These are phyloP conservation scores for Folsomia manolachei DNA, from an alignment of 2,888 invertebrate genomes.

Conservation along the genomic window DNA sequence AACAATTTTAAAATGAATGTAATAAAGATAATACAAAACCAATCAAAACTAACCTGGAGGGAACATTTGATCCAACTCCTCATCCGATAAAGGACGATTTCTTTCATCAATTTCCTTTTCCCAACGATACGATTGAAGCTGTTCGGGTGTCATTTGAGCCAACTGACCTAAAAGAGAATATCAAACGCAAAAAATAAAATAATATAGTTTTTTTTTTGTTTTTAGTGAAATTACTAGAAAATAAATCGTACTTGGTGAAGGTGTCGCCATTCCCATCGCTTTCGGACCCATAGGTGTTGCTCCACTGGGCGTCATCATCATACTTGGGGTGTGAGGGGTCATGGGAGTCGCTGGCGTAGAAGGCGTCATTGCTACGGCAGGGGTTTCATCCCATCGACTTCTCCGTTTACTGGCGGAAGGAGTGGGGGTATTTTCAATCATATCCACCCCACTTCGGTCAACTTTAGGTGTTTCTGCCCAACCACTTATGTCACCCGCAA, in stretches of 20 bases:
- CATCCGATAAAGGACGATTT: slow-evolving; percentile 92
- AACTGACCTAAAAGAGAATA: slow-evolving; percentile 66
- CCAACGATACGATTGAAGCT: slow-evolving; percentile 96
- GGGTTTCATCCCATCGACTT: slow-evolving; percentile 98
- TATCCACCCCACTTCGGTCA: slow-evolving; percentile 69
- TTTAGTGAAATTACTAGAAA: too few relatives aligned
- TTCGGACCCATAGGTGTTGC: slow-evolving; percentile 85
- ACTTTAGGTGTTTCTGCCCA: slow-evolving; percentile 99
- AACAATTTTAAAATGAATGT: too few relatives aligned
- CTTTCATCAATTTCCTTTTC: slow-evolving; percentile 98
- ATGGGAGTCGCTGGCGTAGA: slow-evolving; percentile 66
- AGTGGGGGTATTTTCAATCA: slow-evolving; percentile 72
- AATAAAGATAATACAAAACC: too few relatives aligned
- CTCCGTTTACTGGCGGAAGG: slow-evolving; percentile 91
- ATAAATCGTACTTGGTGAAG: slow-evolving; percentile 69
- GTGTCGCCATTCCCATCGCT: slow-evolving; percentile 98
- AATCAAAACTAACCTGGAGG: slow-evolving; percentile 98
- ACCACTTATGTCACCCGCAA: slow-evolving; percentile 91
- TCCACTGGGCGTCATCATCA: slow-evolving; percentile 73
- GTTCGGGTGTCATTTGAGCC: slow-evolving; percentile 98
- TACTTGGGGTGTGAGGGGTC: slow-evolving; percentile 71
- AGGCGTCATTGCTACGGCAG: slow-evolving; percentile 62
- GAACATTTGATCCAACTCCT: slow-evolving; percentile 95
- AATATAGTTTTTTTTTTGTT: not conserved
- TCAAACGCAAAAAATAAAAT: not conserved